Evolutionary conservation across 2,888 invertebrate genomes (phyloP).

Genomic region (Malacosoma neustria): DNA sequence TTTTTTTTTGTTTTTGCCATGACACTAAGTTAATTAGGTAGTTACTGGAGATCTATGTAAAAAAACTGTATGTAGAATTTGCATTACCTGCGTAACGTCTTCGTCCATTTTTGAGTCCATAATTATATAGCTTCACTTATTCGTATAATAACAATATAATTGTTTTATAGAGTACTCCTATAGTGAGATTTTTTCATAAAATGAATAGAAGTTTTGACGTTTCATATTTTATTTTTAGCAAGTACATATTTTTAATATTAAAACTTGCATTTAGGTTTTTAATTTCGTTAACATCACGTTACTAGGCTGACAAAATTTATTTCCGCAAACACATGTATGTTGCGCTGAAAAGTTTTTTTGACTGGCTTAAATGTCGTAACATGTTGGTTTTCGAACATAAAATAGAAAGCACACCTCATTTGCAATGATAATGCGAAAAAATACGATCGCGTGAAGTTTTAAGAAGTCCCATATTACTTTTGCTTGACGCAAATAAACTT

Average conservation of each 20-base stretch:
- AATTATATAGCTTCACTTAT: no score
- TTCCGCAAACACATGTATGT: constrained; percentile 23
- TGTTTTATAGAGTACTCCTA: no score
- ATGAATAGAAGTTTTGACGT: no score
- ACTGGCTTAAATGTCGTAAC: constrained; percentile 39
- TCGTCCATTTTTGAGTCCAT: constrained; percentile 23
- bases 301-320: not conserved
- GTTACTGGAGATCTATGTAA: no score
- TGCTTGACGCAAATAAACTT: constrained; percentile 1
- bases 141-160: no score
- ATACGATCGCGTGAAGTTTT: constrained; percentile 36
- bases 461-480: not conserved
- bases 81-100: constrained; percentile 24
- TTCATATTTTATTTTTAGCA: no score
- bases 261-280: no score
- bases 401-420: constrained; percentile 33
- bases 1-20: no score
- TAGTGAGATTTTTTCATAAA: no score
- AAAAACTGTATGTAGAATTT: no score
- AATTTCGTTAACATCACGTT: not conserved
- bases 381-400: constrained; percentile 41
- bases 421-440: constrained; percentile 25
- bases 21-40: no score
- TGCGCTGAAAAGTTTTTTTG: constrained; percentile 40
- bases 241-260: no score